These are phyloP conservation scores for Sorex araneus DNA, from an alignment of 2,113 vertebrate species.

Conservation along the genomic window DNA sequence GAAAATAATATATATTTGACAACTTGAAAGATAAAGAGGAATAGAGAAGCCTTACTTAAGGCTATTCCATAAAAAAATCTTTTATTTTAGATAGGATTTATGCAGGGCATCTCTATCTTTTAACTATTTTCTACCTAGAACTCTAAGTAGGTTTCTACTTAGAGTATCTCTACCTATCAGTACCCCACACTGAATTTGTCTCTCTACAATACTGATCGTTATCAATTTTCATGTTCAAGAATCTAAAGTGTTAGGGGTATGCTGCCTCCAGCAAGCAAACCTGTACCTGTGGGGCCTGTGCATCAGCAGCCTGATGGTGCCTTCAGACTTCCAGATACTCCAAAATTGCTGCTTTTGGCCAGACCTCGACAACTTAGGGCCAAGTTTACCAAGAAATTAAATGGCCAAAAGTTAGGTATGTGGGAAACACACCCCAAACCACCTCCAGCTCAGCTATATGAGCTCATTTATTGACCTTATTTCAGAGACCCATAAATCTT, in stretches of 20 bases:
- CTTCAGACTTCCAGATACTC: too few relatives aligned
- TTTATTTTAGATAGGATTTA: neutral
- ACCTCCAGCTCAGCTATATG: too few relatives aligned
- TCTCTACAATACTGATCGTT: neutral
- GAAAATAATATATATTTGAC: constrained; percentile 27
- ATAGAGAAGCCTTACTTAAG: constrained; percentile 41
- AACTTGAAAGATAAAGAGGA: neutral
- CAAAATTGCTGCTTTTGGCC: too few relatives aligned
- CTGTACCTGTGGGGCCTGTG: too few relatives aligned
- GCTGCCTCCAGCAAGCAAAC: too few relatives aligned
- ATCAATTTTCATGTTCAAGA: neutral
- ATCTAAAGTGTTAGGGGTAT: neutral
- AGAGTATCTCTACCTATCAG: neutral
- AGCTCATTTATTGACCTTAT: too few relatives aligned
- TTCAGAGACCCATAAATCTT: too few relatives aligned
- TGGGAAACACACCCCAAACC: too few relatives aligned
- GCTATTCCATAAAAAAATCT: constrained; percentile 46
- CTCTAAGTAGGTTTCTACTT: constrained; percentile 35
- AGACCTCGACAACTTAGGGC: too few relatives aligned
- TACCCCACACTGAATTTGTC: neutral
- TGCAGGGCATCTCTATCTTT: neutral
- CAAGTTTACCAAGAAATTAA: too few relatives aligned
- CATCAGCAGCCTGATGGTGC: too few relatives aligned
- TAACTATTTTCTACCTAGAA: neutral
- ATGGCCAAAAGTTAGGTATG: too few relatives aligned